These are phyloP conservation scores for Alosa alosa DNA, from an alignment of 2,113 vertebrate species.

Conservation along the genomic window DNA sequence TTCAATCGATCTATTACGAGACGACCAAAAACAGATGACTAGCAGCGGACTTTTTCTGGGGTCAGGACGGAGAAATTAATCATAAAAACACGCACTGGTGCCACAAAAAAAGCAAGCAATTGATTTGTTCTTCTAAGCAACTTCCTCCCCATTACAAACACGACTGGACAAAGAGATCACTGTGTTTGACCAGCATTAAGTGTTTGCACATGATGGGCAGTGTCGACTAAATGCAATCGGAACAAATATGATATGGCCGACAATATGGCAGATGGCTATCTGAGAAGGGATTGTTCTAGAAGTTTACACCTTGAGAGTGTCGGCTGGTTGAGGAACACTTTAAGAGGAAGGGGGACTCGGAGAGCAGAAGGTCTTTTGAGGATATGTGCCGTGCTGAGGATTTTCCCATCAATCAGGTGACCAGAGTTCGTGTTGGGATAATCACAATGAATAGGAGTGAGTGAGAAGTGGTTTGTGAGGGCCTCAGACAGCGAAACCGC, in stretches of 20 bases:
- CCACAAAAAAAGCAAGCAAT: not conserved
- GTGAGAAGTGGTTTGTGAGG: slow-evolving; percentile 45
- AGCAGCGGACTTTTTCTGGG: not conserved
- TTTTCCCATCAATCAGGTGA: slow-evolving; percentile 43
- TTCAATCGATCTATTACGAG: not conserved
- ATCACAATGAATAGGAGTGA: slow-evolving; percentile 32
- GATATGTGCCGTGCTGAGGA: slow-evolving; percentile 43
- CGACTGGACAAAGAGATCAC: not conserved
- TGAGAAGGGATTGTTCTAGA: not conserved
- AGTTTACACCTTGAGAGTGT: not conserved
- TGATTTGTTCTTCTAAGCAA: not conserved
- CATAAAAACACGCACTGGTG: not conserved
- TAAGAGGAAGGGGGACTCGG: slow-evolving; percentile 49
- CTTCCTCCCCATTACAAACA: not conserved
- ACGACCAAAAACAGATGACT: not conserved
- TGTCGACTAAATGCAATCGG: not conserved
- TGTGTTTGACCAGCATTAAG: not conserved
- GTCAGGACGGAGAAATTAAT: not conserved
- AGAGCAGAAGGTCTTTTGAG: slow-evolving; percentile 42
- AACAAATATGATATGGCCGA: not conserved
- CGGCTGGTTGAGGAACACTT: slow-evolving; percentile 30
- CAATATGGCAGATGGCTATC: not conserved
- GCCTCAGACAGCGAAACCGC: slow-evolving; percentile 30
- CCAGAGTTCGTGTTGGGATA: slow-evolving; percentile 45
- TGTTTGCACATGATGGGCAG: not conserved